phyloP scores from a whole-genome alignment of 2,888 invertebrate genomes.

The Apodemia hepburni region DNA sequence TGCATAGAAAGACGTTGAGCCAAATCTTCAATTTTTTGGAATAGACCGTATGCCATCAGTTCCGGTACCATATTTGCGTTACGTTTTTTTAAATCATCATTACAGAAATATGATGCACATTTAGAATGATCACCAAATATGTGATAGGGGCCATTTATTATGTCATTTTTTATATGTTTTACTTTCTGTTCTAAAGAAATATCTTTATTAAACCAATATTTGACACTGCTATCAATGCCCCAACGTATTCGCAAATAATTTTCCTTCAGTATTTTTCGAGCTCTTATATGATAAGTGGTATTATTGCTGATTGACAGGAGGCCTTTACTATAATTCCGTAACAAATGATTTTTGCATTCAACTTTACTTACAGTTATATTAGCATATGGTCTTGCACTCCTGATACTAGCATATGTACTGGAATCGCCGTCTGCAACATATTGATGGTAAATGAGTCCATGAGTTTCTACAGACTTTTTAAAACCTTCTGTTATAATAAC shows the following conservation, averaged over 20 bases:
- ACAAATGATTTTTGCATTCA: slow-evolving; percentile 7
- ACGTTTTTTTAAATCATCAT: background rate
- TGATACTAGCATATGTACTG: slow-evolving; percentile 24
- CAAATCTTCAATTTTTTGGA: slow-evolving; percentile 22
- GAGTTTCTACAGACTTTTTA: slow-evolving; percentile 20
- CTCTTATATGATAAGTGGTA: slow-evolving; percentile 6
- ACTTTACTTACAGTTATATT: slow-evolving; percentile 19
- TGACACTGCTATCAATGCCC: slow-evolving; percentile 20
- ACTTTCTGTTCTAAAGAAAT: slow-evolving; percentile 17
- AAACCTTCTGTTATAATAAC: slow-evolving; percentile 24
- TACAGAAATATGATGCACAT: slow-evolving; percentile 18
- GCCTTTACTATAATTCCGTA: background rate
- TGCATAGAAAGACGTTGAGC: slow-evolving; percentile 16
- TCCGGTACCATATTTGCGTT: slow-evolving; percentile 15
- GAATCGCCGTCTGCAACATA: slow-evolving; percentile 27
- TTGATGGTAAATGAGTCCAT: slow-evolving; percentile 24
- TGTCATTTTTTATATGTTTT: slow-evolving; percentile 22
- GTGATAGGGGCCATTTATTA: background rate
- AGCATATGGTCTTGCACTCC: slow-evolving; percentile 22
- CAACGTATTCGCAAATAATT: slow-evolving; percentile 22
- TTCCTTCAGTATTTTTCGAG: slow-evolving; percentile 13
- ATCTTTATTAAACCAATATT: slow-evolving; percentile 20
- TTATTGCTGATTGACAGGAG: slow-evolving; percentile 1
- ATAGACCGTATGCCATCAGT: slow-evolving; percentile 14
- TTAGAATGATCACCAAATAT: background rate